Evolutionary conservation across 2,113 vertebrate species (phyloP).

Genomic region (Leptosomus discolor): DNA sequence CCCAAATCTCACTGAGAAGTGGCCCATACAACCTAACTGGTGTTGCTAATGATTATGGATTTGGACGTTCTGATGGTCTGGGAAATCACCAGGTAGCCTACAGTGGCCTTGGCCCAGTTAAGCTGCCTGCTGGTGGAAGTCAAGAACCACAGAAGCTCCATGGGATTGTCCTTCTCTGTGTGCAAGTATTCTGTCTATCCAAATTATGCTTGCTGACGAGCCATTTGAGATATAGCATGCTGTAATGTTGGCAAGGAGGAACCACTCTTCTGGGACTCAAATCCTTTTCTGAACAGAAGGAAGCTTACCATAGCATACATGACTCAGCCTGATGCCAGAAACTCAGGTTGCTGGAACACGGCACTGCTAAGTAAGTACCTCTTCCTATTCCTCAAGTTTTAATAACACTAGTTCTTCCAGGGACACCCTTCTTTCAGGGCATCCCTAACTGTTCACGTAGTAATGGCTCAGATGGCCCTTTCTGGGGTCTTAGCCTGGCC

Average conservation of each 20-base stretch:
- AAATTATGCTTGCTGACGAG: not conserved
- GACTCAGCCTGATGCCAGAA: not conserved
- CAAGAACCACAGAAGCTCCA: not conserved
- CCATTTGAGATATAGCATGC: not conserved
- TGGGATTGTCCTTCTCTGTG: not conserved
- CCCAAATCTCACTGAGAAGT: not conserved
- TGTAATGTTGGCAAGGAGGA: not conserved
- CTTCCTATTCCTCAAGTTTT: not conserved
- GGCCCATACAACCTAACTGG: not conserved
- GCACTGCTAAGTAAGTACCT: not conserved
- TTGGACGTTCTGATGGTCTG: not conserved
- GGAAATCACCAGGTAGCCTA: not conserved
- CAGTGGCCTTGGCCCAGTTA: not conserved
- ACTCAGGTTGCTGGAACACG: not conserved
- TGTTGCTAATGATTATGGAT: not conserved
- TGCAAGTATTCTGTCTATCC: not conserved
- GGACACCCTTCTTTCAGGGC: not conserved
- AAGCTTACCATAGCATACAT: not conserved
- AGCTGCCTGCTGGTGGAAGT: not conserved
- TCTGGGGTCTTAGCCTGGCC: not conserved
- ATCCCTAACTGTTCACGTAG: not conserved
- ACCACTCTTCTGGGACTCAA: not conserved
- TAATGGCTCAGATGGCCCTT: not conserved
- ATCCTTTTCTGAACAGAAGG: not conserved
- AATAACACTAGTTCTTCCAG: not conserved